These are phyloP conservation scores for Nezara viridula DNA, from an alignment of 2,888 invertebrate species.

Conservation along the genomic window DNA sequence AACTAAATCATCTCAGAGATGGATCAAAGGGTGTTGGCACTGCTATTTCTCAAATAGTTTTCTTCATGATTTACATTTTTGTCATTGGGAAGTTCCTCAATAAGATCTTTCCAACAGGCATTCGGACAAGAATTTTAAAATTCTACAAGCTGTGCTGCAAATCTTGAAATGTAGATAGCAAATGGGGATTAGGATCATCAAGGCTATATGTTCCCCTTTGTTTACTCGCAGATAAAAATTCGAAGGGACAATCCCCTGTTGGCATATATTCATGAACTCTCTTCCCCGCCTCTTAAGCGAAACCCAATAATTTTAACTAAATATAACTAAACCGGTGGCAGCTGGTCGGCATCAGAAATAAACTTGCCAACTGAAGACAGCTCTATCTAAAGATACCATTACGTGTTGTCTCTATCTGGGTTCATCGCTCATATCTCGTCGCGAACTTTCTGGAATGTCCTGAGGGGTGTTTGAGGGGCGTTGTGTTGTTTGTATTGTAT, in stretches of 20 bases:
- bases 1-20: neutral
- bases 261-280: neutral
- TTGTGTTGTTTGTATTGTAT: neutral
- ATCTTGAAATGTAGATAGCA: neutral
- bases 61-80: neutral
- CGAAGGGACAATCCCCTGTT: neutral
- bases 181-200: neutral
- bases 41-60: neutral
- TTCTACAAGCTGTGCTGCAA: neutral
- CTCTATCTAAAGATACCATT: slow-evolving; percentile 53
- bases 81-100: neutral
- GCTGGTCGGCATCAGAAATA: slow-evolving; percentile 46
- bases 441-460: neutral
- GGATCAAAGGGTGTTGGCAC: neutral
- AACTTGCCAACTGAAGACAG: slow-evolving; percentile 52
- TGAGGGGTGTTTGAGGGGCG: neutral
- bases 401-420: neutral
- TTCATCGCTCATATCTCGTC: slow-evolving; percentile 22
- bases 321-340: slow-evolving; percentile 27
- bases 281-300: neutral
- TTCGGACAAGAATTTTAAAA: neutral
- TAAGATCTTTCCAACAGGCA: no score
- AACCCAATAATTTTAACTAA: slow-evolving; percentile 32
- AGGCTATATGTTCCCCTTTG: neutral
- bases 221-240: neutral